Conservation (phyloP, 2,797 vertebrate species). For the Nothura maculosa region DNA sequence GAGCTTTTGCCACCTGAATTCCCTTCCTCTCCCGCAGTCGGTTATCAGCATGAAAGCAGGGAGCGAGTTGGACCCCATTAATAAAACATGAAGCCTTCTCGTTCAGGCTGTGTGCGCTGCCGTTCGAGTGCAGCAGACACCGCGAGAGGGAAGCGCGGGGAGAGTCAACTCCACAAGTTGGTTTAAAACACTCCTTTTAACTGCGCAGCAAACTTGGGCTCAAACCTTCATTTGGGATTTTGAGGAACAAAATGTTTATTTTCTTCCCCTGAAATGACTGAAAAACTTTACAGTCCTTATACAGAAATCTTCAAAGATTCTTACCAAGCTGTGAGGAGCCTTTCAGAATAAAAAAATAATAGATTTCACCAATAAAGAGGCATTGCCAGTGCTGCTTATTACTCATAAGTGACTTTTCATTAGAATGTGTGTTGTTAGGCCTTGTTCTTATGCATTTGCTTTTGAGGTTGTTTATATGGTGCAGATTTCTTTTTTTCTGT, state of each 20-base stretch:
- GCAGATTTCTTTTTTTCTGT: not conserved
- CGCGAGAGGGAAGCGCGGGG: constrained; percentile 14
- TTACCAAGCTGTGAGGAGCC: not conserved
- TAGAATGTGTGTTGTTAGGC: not conserved
- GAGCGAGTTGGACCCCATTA: constrained; percentile 81
- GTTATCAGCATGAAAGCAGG: constrained; percentile 87
- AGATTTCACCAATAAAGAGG: not conserved
- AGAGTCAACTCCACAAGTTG: constrained; percentile 52
- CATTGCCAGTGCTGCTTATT: not conserved
- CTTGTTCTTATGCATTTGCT: not conserved
- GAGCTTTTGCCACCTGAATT: constrained; percentile 80
- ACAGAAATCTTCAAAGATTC: not conserved
- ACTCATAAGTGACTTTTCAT: not conserved
- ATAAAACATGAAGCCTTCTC: constrained; percentile 83
- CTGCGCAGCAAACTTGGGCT: constrained; percentile 44
- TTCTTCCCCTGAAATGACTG: not conserved
- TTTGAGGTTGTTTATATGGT: not conserved
- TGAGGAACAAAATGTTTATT: not conserved
- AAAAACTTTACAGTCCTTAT: not conserved
- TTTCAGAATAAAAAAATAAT: not conserved
- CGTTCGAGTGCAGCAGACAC: constrained; percentile 47
- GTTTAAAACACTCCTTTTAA: constrained; percentile 33
- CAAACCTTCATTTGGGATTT: not conserved
- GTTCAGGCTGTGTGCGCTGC: constrained; percentile 67
- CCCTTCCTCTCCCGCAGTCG: constrained; percentile 75